Evolutionary conservation across 2,113 vertebrate species (phyloP).

Genomic region (Stigmatopora nigra): DNA sequence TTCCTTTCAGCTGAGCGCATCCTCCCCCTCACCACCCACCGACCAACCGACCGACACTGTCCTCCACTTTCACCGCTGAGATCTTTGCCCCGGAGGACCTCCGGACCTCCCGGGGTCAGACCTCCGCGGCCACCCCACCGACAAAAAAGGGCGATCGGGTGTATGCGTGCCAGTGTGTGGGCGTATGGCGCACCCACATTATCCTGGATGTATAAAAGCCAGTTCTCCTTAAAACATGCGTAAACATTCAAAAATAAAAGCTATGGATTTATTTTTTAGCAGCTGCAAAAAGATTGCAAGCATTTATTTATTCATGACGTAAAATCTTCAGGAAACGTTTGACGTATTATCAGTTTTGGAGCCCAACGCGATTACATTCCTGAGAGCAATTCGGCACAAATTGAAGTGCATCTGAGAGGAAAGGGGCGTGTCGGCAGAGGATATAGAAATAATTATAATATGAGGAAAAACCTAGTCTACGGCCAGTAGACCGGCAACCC

Average conservation of each 20-base stretch:
- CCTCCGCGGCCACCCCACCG: conserved; percentile 46
- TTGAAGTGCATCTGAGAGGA: conserved; percentile 39
- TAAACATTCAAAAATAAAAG: not conserved
- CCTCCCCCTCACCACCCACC: conserved; percentile 44
- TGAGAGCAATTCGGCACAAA: conserved; percentile 37
- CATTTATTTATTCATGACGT: not conserved
- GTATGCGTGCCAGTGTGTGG: conserved; percentile 20
- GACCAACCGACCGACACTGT: conserved; percentile 23
- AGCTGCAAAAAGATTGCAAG: conserved; percentile 7
- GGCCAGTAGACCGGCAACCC: conserved; percentile 45
- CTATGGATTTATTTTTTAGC: not conserved
- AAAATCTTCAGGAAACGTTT: conserved; percentile 14
- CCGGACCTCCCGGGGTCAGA: conserved; percentile 53
- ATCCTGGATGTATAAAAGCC: conserved; percentile 20
- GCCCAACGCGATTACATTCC: conserved; percentile 37
- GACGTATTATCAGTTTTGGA: conserved; percentile 11
- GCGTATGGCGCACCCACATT: conserved; percentile 48
- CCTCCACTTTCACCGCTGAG: conserved; percentile 34
- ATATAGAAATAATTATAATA: conserved; percentile 43
- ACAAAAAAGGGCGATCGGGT: conserved; percentile 9
- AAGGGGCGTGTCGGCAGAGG: conserved; percentile 39
- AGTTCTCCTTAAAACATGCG: conserved; percentile 26
- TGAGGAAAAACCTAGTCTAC: conserved; percentile 33
- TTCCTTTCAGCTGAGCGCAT: conserved; percentile 83
- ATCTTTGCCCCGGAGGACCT: conserved; percentile 53